These are phyloP conservation scores for Nomada ruficornis DNA, from an alignment of 2,888 invertebrate genomes.

Conservation along the genomic window DNA sequence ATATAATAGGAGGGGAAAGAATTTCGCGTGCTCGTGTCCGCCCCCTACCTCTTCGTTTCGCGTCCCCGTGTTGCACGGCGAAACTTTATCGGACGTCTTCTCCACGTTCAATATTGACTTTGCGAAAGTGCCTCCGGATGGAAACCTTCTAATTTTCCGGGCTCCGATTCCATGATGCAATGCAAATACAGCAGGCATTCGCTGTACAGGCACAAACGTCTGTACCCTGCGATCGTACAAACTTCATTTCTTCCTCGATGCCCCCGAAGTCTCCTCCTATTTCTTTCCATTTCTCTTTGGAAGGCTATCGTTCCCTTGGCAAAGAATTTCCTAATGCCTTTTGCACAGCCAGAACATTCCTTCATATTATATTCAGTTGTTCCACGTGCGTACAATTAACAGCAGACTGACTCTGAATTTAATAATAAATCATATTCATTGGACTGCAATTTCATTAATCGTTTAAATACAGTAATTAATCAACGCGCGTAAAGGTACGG, in stretches of 20 bases:
- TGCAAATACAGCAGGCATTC: conserved; percentile 74
- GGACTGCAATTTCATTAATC: no score
- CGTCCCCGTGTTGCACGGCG: conserved; percentile 50
- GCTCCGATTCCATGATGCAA: conserved; percentile 75
- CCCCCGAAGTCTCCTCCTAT: not conserved
- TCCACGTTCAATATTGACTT: conserved; percentile 79
- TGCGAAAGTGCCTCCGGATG: conserved; percentile 74
- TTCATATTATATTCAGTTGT: no score
- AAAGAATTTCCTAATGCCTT: not conserved
- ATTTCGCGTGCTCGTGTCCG: conserved; percentile 2
- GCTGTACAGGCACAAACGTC: conserved; percentile 24
- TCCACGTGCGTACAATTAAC: no score
- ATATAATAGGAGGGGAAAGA: not conserved
- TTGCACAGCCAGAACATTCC: not conserved
- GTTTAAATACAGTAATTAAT: not conserved
- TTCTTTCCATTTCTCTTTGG: no score
- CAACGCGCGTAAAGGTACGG: not conserved
- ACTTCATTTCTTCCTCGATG: conserved; percentile 34
- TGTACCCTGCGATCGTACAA: conserved; percentile 12
- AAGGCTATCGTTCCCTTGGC: not conserved
- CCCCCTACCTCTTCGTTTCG: not conserved
- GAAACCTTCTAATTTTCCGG: conserved; percentile 80
- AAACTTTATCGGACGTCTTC: conserved; percentile 79
- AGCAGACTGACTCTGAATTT: no score
- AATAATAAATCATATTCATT: no score